These are phyloP conservation scores for Tragelaphus oryx DNA, from an alignment of 2,797 vertebrate species.

Conservation along the genomic window DNA sequence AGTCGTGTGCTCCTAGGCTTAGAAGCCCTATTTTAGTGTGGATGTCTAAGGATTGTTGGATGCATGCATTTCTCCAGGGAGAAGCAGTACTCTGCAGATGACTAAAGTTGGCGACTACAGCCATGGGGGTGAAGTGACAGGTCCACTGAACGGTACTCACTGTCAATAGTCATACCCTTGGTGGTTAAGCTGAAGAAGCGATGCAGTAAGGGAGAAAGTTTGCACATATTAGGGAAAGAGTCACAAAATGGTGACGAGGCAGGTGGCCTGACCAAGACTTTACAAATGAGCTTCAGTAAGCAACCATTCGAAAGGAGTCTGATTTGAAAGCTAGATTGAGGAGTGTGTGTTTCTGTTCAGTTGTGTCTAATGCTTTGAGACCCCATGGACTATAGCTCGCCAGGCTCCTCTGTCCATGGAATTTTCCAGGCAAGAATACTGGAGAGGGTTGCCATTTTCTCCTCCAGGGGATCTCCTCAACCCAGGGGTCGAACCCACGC, in stretches of 20 bases:
- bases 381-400: background rate
- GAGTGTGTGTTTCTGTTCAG: background rate
- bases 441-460: background rate
- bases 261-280: background rate
- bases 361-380: background rate
- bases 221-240: background rate
- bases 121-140: background rate
- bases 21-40: background rate
- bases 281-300: background rate
- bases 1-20: background rate
- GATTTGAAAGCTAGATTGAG: background rate
- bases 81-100: background rate
- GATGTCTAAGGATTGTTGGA: background rate
- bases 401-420: background rate
- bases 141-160: background rate
- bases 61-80: background rate
- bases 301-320: background rate
- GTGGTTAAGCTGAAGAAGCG: background rate
- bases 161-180: background rate
- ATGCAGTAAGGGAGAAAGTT: background rate
- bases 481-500: rapidly evolving
- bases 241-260: background rate
- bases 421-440: background rate
- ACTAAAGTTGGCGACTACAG: background rate
- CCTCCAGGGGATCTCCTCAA: background rate